Evolutionary conservation across 2,113 vertebrate genomes (phyloP).

Genomic region (Picathartes gymnocephalus): DNA sequence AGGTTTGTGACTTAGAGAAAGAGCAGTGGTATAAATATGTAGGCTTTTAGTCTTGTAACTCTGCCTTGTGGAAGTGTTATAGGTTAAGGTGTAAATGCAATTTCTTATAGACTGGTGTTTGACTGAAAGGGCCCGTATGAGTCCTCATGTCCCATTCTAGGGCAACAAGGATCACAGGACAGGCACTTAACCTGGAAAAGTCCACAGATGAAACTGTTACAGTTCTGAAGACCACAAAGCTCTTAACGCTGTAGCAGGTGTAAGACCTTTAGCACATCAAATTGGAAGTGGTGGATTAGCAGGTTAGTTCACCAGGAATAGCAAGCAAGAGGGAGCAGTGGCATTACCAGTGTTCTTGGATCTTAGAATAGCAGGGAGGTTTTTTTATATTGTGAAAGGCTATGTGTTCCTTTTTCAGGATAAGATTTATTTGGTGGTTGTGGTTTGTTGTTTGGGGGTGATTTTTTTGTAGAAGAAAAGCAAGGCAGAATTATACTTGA

Average conservation of each 20-base stretch:
- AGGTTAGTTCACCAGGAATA: background rate
- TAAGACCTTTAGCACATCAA: background rate
- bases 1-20: background rate
- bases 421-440: background rate
- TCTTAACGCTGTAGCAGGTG: accelerated
- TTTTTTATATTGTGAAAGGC: background rate
- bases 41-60: background rate
- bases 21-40: background rate
- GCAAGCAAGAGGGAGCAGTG: background rate
- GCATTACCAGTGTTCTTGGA: background rate
- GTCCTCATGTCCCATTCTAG: background rate
- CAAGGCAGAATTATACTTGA: background rate
- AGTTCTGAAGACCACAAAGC: background rate
- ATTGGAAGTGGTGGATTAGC: background rate
- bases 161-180: background rate
- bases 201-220: background rate
- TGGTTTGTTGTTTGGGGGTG: background rate
- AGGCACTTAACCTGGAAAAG: background rate
- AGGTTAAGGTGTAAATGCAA: background rate
- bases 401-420: background rate
- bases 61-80: accelerated
- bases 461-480: background rate
- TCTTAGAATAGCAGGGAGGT: background rate
- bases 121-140: accelerated
- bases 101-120: background rate